Evolutionary conservation across 2,888 invertebrate species (phyloP), one percentile per base, ranked within the genome.

Genomic region (Diarsia mendica): DNA sequence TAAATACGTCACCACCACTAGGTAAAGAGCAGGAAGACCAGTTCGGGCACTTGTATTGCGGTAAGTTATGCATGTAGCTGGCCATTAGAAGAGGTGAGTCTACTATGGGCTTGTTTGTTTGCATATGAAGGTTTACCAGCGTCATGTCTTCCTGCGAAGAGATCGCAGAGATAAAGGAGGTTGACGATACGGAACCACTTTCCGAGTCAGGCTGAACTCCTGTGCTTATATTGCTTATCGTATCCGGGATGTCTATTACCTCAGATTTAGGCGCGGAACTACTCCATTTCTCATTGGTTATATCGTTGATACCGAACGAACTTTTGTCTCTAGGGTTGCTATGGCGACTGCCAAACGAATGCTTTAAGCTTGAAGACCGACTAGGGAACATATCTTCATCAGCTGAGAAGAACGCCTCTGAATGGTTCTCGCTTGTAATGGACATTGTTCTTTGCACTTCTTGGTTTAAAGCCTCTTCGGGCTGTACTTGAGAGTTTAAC

Each of bases 41-140:
- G 93, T 98, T 98, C 51, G 96, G 94, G 89, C 98, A 98, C 77
- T 92, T 95, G 87, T 98, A 98, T 95, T 99, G 99, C 5, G 99
- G 98, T 90, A 99, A 96, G 93, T 99, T 99, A 88, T 98, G 98
- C 91, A 98, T 97, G 92, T 99, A 99, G 90, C 99, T 99, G 8
- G 99, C 98, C 99, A 99, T 99, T 0, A 99, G 96, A 71, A 99
- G 96, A 0, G 99, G 99, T 0, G 99, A 99, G 90, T 99, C 99
- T 10, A 98, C 98, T 82, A 99, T 99, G 0, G 99, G 98, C 78
- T 97, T 97, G 92, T 98, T 98, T 46, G 99, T 98, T 96, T 99
- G 99, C 97, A 99, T 98, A 90, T 99, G 99, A 23, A 99, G 97
- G 94, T 99, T 99, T 0, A 99, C 98, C 72, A 99, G 94, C 0